Base-by-base conservation (phyloP, 2,888 invertebrate genomes). In the Heliconius charithonia region DNA sequence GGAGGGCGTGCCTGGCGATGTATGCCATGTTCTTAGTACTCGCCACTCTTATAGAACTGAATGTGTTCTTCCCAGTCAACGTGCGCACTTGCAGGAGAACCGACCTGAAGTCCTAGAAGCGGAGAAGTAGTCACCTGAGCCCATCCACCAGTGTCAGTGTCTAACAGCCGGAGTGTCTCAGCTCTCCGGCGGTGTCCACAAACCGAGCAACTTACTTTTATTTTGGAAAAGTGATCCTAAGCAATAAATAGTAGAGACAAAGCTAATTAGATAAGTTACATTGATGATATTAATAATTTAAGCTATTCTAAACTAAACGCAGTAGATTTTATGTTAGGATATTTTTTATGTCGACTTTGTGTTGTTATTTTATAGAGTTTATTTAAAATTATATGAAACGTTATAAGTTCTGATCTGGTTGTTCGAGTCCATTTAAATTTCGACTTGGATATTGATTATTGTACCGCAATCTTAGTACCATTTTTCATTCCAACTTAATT, bases 1-100 rank as follows among this genome's bases (percentile, higher is more conserved):
- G 98, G 80, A 96, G 97, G 78, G 97, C 97, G 77, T 98, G 98
- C 87, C 95, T 98, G 82, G 95, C 97, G 83, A 98, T 98, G 96
- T 98, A 99, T 93, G 97, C 97, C 81, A 96, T 97, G 85, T 98
- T 98, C 90, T 96, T 98, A 82, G 96, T 98, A 76, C 95, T 98
- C 84, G 98, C 98, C 77, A 98, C 98, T 83, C 96, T 98, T 85
- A 98, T 98, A 87, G 98, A 98, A 95, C 96, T 98, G 87, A 98
- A 98, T 92, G 97, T 98, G 83, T 98, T 98, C 96, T 98, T 98
- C 95, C 97, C 97, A 86, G 98, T 98, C 86, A 98, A 98, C 94
- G 95, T 97, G 85, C 98, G 98, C 84, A 97, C 98, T 81, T 98
- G 98, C 93, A 96, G 96, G 89, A 95, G 96, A 89, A 89, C 86